Percentiles rank a stretch among this genome's conserved stretches.
Conservation (phyloP, 2,888 invertebrate genomes). For the Diarsia brunnea region DNA sequence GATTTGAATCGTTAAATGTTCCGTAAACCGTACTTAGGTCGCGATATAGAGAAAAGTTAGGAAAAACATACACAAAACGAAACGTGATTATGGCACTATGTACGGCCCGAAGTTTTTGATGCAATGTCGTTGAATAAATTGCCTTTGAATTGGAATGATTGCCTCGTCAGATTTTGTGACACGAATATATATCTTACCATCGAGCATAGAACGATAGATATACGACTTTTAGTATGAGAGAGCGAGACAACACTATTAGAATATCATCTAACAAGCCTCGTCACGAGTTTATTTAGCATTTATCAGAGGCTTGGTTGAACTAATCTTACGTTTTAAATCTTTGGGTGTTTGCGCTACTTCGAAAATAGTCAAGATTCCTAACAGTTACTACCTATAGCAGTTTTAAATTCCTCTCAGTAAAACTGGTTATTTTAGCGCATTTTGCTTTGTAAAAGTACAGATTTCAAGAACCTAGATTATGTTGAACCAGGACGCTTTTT, state of each 20-base stretch:
- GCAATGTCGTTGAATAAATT: not conserved
- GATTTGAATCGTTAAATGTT: not conserved
- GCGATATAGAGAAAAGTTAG: not conserved
- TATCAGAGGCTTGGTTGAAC: not conserved
- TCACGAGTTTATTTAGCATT: too few relatives aligned
- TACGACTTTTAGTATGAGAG: not conserved
- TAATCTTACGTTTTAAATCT: not conserved
- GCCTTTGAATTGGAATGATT: not conserved
- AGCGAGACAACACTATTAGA: not conserved
- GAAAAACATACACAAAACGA: not conserved
- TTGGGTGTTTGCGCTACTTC: not conserved
- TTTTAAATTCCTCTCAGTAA: not conserved
- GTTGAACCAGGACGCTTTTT: not conserved
- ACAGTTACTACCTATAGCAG: not conserved
- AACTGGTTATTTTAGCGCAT: not conserved
- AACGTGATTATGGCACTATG: not conserved
- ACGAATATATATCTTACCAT: not conserved
- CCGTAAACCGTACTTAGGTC: not conserved
- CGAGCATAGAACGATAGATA: not conserved
- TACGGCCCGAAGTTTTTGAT: too few relatives aligned
- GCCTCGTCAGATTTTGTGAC: not conserved
- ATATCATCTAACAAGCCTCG: not conserved
- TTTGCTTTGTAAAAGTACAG: not conserved
- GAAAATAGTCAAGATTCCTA: conserved; percentile 9
- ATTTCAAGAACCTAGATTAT: not conserved